Evolutionary conservation across 2,113 vertebrate genomes (phyloP).

Genomic region (Thamnophis sirtalis): DNA sequence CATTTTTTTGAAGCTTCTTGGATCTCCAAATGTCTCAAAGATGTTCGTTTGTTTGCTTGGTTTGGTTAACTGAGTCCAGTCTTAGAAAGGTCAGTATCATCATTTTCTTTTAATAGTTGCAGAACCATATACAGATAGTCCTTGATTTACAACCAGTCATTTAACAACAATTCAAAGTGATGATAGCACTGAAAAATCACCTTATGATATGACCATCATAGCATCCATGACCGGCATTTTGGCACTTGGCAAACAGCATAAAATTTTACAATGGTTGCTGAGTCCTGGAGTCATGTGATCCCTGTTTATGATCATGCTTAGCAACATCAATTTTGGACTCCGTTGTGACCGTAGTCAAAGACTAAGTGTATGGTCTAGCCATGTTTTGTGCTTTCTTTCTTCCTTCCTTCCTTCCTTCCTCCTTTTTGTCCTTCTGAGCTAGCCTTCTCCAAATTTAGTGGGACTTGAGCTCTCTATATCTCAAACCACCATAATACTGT

Average conservation of each 20-base stretch:
- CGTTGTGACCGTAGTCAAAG: no score
- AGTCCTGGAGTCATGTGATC: background rate
- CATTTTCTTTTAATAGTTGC: background rate
- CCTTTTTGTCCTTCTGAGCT: background rate
- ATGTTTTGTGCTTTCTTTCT: background rate
- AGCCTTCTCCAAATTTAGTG: background rate
- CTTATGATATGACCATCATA: background rate
- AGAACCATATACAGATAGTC: background rate
- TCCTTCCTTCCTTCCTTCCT: no score
- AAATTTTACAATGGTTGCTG: background rate
- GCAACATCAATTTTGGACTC: no score
- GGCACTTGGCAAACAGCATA: background rate
- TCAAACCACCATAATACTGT: background rate
- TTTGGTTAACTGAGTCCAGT: background rate
- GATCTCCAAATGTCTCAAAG: background rate
- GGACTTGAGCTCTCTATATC: background rate
- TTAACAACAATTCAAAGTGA: background rate
- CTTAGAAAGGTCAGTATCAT: background rate
- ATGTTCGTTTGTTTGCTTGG: background rate
- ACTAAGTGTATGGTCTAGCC: no score
- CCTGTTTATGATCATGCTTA: no score
- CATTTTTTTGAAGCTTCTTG: background rate
- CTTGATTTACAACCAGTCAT: background rate
- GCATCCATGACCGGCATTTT: background rate
- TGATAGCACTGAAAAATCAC: background rate